Base-by-base conservation (phyloP, 2,797 vertebrate genomes). In the Sternotherus odoratus region DNA sequence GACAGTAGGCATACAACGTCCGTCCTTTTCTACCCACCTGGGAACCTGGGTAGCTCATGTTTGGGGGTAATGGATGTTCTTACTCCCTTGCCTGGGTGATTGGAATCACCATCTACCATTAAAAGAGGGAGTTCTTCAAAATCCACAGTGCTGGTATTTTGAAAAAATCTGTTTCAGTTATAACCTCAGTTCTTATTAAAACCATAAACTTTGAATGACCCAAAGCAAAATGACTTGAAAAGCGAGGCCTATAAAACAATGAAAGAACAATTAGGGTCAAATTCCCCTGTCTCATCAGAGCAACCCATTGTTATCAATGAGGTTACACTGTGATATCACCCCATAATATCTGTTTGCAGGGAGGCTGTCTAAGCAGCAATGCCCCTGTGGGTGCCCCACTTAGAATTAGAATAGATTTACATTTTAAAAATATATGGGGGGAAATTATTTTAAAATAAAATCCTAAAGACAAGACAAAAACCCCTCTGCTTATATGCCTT, bases 381-480 rank as follows among this genome's bases (percentile, higher is more conserved):
- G 84, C 28, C 53, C 28, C 72, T 26, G 10, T 74, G 11, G 33
- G 12, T 24, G 30, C 43, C 56, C n/a, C 1, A 0, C 84, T 81
- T 94, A 39, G 85, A 26, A 80, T 39, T 54, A 9, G 0, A 23
- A 7, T 17, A 57, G 39, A 11, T 86, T 23, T 79, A 48, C 36
- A 19, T 43, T 51, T 54, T n/a, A 72, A 86, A 72, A 54, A 48
- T 28, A 75, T 43, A 30, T 13, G 36, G 4, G 43, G 11, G 43
- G 33, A 69, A 36, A 6, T 3, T 89, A 3, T 90, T 94, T 77
- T n/a, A 77, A 89, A 96, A 85, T 63, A 88, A 85, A 92, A 92
- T 39, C 46, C 39, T 1, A 0, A 87, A 81, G 36, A 48, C 30
- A 56, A 30, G 10, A 11, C 11, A 75, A 43, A 5, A 72, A 16